Evolutionary conservation across 1,140 invertebrate genomes (phyloP), one percentile per base, ranked within the genome.

Genomic region (Lethrus apterus): DNA sequence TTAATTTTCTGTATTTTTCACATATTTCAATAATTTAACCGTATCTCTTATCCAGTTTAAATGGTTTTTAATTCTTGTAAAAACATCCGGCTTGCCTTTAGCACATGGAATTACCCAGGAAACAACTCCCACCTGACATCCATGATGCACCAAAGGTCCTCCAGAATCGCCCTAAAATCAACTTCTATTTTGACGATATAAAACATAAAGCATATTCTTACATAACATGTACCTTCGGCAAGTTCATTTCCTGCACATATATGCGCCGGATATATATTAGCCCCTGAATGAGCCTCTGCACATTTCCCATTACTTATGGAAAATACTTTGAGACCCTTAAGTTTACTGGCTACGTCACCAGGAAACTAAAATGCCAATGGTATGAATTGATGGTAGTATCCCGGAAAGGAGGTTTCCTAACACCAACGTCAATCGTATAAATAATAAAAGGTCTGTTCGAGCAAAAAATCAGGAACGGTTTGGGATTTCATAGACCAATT

Each of bases 151-250:
- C 41, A 73, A 32, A 3, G 71, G 70, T 2, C 71, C 70, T 8
- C 71, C 70, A 42, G 70, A 71, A 48, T 73, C 71, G 17, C 71
- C 71, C 71, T 73, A n/a, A n/a, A n/a, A n/a, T n/a, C 34, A 46
- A 38, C 26, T n/a, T n/a, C n/a, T n/a, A 49, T 38, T 32, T n/a
- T n/a, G n/a, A n/a, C n/a, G n/a, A n/a, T n/a, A n/a, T n/a, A n/a
- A n/a, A n/a, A n/a, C n/a, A n/a, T n/a, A 14, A 17, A 14, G 17
- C n/a, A 14, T 2, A 13, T 20, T 20, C 26, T 42, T 30, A 42
- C 40, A 31, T 29, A 20, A 24, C 43, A 44, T 18, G 43, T 24
- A 11, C 43, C 31, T 44, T 44, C 43, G 7, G 17, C 31, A 21
- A 19, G 3, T 23, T 32, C 29, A 21, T 21, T 42, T 29, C 26